Conservation (phyloP, 2,113 vertebrate genomes). For the Oriolus oriolus region DNA sequence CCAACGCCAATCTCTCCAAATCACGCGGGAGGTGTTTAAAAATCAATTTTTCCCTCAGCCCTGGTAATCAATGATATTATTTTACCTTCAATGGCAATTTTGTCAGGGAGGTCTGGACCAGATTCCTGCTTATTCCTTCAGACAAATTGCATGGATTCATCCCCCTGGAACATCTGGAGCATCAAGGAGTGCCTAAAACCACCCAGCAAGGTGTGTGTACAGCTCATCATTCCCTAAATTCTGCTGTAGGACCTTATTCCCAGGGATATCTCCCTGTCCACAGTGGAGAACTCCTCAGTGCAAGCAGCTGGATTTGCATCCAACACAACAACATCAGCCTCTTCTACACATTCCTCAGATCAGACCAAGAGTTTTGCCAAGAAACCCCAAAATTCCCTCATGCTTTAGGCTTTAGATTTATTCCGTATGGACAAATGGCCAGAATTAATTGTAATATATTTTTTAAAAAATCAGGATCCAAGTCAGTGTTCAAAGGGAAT, state of each 20-base stretch:
- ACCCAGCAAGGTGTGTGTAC: too few relatives aligned
- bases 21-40: neutral
- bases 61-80: neutral
- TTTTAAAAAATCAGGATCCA: neutral
- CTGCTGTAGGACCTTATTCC: neutral
- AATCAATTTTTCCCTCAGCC: neutral
- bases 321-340: neutral
- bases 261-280: accelerated
- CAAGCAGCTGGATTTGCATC: neutral
- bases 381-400: accelerated
- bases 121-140: neutral
- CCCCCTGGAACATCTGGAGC: neutral
- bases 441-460: neutral
- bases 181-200: neutral
- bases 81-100: neutral
- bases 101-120: neutral
- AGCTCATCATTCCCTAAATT: neutral
- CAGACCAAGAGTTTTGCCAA: neutral
- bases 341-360: neutral
- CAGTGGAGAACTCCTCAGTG: neutral
- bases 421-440: accelerated
- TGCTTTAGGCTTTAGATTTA: neutral
- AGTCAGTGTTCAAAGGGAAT: neutral
- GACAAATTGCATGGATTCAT: neutral
- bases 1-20: neutral